Evolutionary conservation across 2,888 invertebrate species (phyloP), one percentile per base, ranked within the genome.

Genomic region (Epsilonema sp.): DNA sequence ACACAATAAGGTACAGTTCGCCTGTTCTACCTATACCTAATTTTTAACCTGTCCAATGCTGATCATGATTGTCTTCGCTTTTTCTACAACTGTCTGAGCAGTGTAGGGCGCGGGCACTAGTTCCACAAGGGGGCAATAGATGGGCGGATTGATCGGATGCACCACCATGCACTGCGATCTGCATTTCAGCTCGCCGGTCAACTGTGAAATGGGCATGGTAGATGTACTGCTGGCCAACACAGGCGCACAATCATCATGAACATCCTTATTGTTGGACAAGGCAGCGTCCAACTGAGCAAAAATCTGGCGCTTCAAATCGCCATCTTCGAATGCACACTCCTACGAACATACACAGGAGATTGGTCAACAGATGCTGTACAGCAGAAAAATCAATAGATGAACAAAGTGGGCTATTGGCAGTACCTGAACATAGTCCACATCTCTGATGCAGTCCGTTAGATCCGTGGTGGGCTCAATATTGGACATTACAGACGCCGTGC

Each of bases 91-190:
- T 51, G 79, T 78, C 0, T 78, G 73, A 45, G 78, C 76, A 0
- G 92, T 92, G 85, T 86, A 89, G 3, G 86, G 83, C 0, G 89
- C 83, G 0, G 90, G 90, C 0, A 90, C 83, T 16, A 94, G 73
- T 71, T 94, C 92, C 1, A 89, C 85, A 40, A 92, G 70, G 0
- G 89, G 87, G 23, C 89, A 84, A 65, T 86, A 90, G 66, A 90
- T 90, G 0, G 92, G 92, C 3, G 92, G 92, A 67, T 92, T 92
- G 2, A 89, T 52, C 2, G 59, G 59, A 48, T 59, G 59, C 13
- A 52, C 57, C 8, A 69, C 65, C 31, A 31, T 13, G 31, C 31
- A 31, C 31, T 8, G 16, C 11, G 11, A 13, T 31, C 16, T 31
- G 16, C 16, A 13, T 31, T 31, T 31, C 16, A 31, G 16, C 8